These are phyloP conservation scores for Micropterix aruncella DNA, from an alignment of 2,888 invertebrate species.

Conservation along the genomic window DNA sequence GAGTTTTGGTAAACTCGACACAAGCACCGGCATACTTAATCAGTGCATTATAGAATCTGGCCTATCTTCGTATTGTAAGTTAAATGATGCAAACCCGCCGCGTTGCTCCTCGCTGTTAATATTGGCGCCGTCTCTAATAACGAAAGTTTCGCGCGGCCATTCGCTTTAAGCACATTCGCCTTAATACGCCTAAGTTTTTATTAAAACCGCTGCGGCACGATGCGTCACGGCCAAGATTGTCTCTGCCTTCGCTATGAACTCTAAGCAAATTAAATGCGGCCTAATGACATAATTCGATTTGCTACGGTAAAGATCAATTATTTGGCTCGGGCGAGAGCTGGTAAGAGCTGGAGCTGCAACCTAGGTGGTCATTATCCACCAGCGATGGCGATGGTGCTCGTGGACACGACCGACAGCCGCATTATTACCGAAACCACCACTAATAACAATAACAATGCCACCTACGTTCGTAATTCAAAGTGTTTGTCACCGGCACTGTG, in stretches of 20 bases:
- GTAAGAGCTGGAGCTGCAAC: no score
- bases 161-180: background rate
- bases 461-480: background rate
- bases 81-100: no score
- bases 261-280: no score
- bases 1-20: no score
- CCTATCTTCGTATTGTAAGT: no score
- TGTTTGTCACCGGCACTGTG: background rate
- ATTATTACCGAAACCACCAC: background rate
- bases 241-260: no score
- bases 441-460: background rate
- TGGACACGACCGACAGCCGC: background rate
- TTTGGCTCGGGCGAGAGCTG: no score
- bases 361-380: background rate
- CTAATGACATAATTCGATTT: no score
- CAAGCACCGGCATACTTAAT: no score
- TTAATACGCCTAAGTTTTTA: conserved; percentile 1
- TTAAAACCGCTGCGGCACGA: background rate
- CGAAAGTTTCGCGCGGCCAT: conserved; percentile 9
- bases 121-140: conserved; percentile 12
- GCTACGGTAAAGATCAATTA: no score
- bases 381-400: no score
- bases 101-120: conserved; percentile 11
- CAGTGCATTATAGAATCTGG: no score
- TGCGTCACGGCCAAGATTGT: background rate